These are phyloP conservation scores for Noctuana brunneofusca DNA, from an alignment of 2,888 invertebrate genomes.

Conservation along the genomic window DNA sequence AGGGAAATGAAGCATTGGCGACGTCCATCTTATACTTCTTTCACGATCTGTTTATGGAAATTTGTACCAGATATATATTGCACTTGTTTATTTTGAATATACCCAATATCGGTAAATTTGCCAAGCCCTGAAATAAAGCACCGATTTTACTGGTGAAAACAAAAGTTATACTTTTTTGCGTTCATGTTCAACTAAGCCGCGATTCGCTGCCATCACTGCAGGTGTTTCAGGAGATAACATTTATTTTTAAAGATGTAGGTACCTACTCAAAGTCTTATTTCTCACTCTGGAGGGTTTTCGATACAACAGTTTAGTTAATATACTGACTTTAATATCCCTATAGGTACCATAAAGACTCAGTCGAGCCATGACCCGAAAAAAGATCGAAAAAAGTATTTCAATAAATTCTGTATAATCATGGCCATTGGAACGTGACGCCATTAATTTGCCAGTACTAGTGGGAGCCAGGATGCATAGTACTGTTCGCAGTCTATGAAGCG, in stretches of 20 bases:
- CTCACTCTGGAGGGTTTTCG: no score
- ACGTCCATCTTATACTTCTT: conserved; percentile 67
- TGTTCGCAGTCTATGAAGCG: conserved; percentile 57
- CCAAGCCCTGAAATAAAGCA: conserved; percentile 39
- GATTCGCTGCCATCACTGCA: no score
- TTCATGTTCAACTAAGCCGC: no score
- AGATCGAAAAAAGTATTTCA: conserved; percentile 1
- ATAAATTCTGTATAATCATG: not conserved
- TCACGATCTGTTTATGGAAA: conserved; percentile 75
- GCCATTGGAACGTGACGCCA: conserved; percentile 19
- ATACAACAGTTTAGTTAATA: no score
- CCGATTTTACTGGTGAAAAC: not conserved
- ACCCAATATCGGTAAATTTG: conserved; percentile 50
- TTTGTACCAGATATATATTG: conserved; percentile 55
- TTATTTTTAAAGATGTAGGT: no score
- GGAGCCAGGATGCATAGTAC: conserved; percentile 30
- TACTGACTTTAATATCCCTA: no score
- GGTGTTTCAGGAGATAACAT: no score
- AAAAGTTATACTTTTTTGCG: no score
- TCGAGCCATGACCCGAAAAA: no score
- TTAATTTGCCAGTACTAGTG: conserved; percentile 23
- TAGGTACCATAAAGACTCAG: no score
- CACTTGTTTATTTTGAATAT: conserved; percentile 63
- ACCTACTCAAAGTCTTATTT: no score
- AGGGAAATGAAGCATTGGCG: conserved; percentile 75